phyloP scores from a whole-genome alignment of 2,888 invertebrate genomes.

The Aradus depressus region DNA sequence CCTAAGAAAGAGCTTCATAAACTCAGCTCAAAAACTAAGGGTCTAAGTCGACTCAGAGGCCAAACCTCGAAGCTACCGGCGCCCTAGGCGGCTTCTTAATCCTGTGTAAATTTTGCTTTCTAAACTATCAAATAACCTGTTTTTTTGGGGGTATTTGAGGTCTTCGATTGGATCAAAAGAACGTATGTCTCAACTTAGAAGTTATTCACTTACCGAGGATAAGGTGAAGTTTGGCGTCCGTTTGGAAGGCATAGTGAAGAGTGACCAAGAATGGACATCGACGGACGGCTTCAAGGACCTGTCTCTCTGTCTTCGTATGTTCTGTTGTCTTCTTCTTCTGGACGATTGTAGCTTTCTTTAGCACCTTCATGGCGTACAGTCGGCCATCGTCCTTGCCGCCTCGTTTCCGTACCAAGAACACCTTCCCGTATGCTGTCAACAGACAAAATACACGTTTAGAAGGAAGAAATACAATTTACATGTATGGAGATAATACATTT shows the following conservation, averaged over 20 bases:
- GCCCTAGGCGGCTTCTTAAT: too few relatives aligned
- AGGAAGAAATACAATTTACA: not conserved
- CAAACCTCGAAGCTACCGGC: not conserved
- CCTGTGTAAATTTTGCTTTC: not conserved
- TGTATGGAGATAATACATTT: too few relatives aligned
- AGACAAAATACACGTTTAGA: not conserved
- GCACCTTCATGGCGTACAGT: slow-evolving; percentile 95
- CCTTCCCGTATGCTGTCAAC: slow-evolving; percentile 81
- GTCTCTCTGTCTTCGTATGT: slow-evolving; percentile 92
- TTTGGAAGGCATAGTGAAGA: slow-evolving; percentile 96
- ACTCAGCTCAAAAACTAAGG: too few relatives aligned
- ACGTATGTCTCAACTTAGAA: slow-evolving; percentile 28
- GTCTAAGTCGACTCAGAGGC: not conserved
- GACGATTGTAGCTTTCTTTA: slow-evolving; percentile 89
- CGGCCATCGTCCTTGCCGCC: slow-evolving; percentile 76
- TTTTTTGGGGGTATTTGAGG: too few relatives aligned
- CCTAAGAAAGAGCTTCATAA: too few relatives aligned
- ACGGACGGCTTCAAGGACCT: slow-evolving; percentile 89
- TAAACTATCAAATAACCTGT: not conserved
- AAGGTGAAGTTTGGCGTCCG: slow-evolving; percentile 89
- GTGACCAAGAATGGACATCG: slow-evolving; percentile 93
- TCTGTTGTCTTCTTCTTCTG: slow-evolving; percentile 92
- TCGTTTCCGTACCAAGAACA: slow-evolving; percentile 88
- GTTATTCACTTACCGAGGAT: slow-evolving; percentile 68
- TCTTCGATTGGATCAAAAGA: too few relatives aligned